A percentile compares a stretch with the other conserved stretches of the same genome.
Conservation (phyloP, 2,113 vertebrate genomes). For the Chaenogobius annularis region DNA sequence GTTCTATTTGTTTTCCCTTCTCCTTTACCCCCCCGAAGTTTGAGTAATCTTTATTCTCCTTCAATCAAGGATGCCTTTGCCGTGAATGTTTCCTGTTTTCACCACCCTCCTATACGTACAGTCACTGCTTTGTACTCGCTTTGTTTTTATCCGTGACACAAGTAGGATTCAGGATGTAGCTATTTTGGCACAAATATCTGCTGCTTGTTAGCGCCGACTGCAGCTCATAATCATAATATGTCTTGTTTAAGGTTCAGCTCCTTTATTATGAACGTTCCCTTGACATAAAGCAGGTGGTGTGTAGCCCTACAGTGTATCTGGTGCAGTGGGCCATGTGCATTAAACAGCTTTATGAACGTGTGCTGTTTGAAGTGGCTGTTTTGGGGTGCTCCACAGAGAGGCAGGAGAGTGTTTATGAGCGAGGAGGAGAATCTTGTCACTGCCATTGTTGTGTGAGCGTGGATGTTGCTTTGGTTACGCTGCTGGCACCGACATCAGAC, state of each 20-base stretch:
- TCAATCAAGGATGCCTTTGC: too few species aligned
- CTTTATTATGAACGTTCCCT: background rate
- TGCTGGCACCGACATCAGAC: slow-evolving; percentile 45
- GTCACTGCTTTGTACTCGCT: too few species aligned
- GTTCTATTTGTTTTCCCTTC: too few species aligned
- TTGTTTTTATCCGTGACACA: too few species aligned
- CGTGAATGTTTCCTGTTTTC: too few species aligned
- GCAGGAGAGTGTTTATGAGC: slow-evolving; percentile 46
- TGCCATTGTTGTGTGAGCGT: slow-evolving; percentile 40
- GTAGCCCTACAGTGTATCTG: background rate
- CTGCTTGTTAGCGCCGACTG: too few species aligned
- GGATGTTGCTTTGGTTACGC: slow-evolving; percentile 49
- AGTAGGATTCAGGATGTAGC: too few species aligned
- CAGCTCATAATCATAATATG: background rate
- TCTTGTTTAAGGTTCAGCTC: background rate
- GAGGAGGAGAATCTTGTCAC: slow-evolving; percentile 44
- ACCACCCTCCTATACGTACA: too few species aligned
- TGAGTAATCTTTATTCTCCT: too few species aligned
- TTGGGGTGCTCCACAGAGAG: slow-evolving; percentile 34
- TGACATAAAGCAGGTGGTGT: background rate
- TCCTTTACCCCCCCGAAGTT: too few species aligned
- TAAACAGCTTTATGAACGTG: background rate
- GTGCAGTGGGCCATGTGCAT: background rate
- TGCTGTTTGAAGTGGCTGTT: slow-evolving; percentile 1
- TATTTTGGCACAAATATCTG: too few species aligned